These are phyloP conservation scores for Parnassius mnemosyne DNA, from an alignment of 2,888 invertebrate genomes.

Conservation along the genomic window DNA sequence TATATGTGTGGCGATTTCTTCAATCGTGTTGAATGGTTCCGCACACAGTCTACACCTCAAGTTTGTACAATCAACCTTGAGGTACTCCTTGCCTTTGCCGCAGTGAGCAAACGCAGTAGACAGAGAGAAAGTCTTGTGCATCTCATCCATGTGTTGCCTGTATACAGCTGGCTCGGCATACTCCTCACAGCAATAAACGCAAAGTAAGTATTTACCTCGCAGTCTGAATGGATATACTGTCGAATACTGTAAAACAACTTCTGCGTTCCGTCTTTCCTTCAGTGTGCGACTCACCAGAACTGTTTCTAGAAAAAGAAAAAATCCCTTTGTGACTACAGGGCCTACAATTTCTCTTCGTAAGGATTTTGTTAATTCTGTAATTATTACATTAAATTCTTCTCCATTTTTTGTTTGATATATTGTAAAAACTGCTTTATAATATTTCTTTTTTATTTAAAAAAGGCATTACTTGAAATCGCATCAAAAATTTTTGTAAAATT, in stretches of 20 bases:
- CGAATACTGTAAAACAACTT: slow-evolving; percentile 63
- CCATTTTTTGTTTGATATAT: too few relatives aligned
- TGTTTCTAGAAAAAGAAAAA: slow-evolving; percentile 67
- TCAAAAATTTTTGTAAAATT: too few relatives aligned
- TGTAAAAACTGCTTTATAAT: too few relatives aligned
- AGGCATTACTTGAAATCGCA: too few relatives aligned
- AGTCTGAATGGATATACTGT: slow-evolving; percentile 69
- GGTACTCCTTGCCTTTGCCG: slow-evolving; percentile 49
- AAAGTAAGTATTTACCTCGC: slow-evolving; percentile 53
- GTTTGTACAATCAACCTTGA: slow-evolving; percentile 63
- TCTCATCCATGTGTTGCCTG: slow-evolving; percentile 53
- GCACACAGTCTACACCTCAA: slow-evolving; percentile 57
- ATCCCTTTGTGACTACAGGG: slow-evolving; percentile 41
- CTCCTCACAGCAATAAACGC: slow-evolving; percentile 68
- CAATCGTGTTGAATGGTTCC: slow-evolving; percentile 43
- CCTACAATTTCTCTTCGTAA: slow-evolving; percentile 26
- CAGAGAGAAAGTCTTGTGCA: slow-evolving; percentile 51
- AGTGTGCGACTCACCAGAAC: slow-evolving; percentile 41
- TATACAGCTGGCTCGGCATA: slow-evolving; percentile 54
- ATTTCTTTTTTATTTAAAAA: too few relatives aligned
- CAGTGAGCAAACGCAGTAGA: slow-evolving; percentile 62
- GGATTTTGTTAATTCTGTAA: background rate
- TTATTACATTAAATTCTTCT: too few relatives aligned
- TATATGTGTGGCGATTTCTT: slow-evolving; percentile 54
- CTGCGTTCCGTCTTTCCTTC: slow-evolving; percentile 65